Evolutionary conservation across 2,888 invertebrate genomes (phyloP), one percentile per base, ranked within the genome.

Genomic region (Orchestes rusci): DNA sequence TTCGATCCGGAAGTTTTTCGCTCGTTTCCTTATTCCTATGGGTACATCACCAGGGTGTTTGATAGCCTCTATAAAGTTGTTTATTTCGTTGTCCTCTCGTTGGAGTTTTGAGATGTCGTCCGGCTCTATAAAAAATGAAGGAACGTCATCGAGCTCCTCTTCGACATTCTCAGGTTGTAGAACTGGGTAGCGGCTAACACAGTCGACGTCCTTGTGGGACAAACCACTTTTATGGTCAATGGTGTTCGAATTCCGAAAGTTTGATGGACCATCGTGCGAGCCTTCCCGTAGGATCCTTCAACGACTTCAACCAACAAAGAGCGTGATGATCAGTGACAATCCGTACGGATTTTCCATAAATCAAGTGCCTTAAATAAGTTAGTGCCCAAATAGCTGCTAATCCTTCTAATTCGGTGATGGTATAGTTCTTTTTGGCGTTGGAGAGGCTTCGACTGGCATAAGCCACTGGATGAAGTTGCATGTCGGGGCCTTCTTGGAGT

Each of bases 1-100:
- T 2, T 39, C 32, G 13, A 53, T n/a, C 7, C 41, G 23, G 27
- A 48, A 55, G 37, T 53, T 51, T 34, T 47, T 51, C 8, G 54
- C 53, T 30, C 53, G 18, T 44, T 37, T 42, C 17, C 36, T 34
- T 15, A 48, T n/a, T n/a, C n/a, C n/a, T n/a, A n/a, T n/a, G n/a
- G n/a, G n/a, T n/a, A n/a, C n/a, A n/a, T n/a, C n/a, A 5, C 44
- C 16, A 3, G 39, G 39, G 29, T 49, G 23, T 28, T 48, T 15
- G 2, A 55, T 28, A 1, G 51, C 50, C 13, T 43, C 13, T 13
- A 51, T 47, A 13, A 54, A 15, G 16, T 39, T 32, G 13, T 8
- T 17, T 8, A 53, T 16, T 2, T 35, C 27, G 4, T 23, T 4
- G 19, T 53, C 49, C 15, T 46, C 29, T n/a, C n/a, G n/a, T n/a